phyloP scores from a whole-genome alignment of 2,888 invertebrate species.

The Conus canariensis region DNA sequence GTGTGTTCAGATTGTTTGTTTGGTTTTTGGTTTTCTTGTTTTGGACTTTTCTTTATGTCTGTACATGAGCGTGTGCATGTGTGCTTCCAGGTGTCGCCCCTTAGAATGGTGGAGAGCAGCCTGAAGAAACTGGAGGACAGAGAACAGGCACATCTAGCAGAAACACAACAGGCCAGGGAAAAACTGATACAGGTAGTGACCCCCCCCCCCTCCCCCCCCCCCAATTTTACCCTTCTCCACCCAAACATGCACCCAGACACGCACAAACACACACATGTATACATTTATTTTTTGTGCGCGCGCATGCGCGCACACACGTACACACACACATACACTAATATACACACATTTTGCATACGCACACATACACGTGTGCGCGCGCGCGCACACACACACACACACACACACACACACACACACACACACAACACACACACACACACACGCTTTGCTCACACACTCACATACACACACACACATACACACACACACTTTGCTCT shows the following conservation, averaged over 20 bases:
- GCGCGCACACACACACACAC: not conserved
- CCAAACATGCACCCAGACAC: not conserved
- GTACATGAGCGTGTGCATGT: not conserved
- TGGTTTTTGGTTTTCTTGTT: too few species aligned
- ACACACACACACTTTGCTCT: not conserved
- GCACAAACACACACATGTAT: slow-evolving; percentile 13
- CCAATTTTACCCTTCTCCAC: not conserved
- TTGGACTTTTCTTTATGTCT: not conserved
- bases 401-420: slow-evolving; percentile 10
- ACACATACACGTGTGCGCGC: not conserved
- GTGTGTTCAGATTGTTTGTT: too few species aligned
- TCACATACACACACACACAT: not conserved
- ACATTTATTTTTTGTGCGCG: too few species aligned
- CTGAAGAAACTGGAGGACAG: not conserved
- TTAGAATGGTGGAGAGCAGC: not conserved
- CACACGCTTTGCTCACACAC: too few species aligned
- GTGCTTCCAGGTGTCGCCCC: not conserved
- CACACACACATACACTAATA: not conserved
- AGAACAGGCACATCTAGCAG: not conserved
- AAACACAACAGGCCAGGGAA: not conserved
- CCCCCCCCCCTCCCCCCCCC: too few species aligned
- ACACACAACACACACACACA: not conserved
- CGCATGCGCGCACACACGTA: too few species aligned
- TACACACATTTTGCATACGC: not conserved
- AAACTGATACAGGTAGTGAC: not conserved